Evolutionary conservation across 37 sponge, comb jelly and placozoan species (phyloP).

Genomic region (Halisarca cf. caerulea): DNA sequence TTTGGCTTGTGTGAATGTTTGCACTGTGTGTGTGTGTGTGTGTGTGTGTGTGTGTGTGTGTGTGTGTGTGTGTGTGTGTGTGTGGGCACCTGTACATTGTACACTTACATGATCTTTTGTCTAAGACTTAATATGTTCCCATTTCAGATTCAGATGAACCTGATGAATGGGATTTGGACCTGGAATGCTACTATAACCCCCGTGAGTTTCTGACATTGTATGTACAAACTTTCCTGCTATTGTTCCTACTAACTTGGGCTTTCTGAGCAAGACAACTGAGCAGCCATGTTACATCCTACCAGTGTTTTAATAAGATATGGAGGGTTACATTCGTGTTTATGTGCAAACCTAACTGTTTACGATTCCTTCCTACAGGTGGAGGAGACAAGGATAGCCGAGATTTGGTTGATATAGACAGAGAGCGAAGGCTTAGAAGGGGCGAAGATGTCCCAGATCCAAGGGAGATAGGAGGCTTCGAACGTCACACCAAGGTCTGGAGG

Average conservation of each 20-base stretch:
- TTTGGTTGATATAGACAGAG: conserved; percentile 62
- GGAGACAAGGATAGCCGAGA: conserved; percentile 81
- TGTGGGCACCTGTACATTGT: background rate
- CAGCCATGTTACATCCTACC: too few species aligned
- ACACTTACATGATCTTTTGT: background rate
- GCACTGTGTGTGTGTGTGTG: background rate
- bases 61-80: too few species aligned
- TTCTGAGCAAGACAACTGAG: too few species aligned
- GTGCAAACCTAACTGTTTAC: too few species aligned
- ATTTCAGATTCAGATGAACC: conserved; percentile 73
- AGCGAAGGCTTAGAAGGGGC: conserved; percentile 55
- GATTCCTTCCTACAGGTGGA: too few species aligned
- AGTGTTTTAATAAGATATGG: too few species aligned
- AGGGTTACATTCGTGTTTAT: too few species aligned
- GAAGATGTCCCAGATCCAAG: conserved; percentile 29
- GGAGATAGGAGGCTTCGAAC: conserved; percentile 51
- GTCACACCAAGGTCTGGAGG: conserved; percentile 73
- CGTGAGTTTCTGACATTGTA: too few species aligned
- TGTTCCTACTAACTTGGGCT: too few species aligned
- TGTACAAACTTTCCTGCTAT: too few species aligned
- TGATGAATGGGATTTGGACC: conserved; percentile 93
- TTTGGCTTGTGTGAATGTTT: background rate
- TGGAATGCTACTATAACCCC: conserved; percentile 71
- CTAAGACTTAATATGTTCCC: background rate
- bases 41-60: too few species aligned